These are phyloP conservation scores for Cenopis cana DNA, from an alignment of 2,888 invertebrate species.

Conservation along the genomic window DNA sequence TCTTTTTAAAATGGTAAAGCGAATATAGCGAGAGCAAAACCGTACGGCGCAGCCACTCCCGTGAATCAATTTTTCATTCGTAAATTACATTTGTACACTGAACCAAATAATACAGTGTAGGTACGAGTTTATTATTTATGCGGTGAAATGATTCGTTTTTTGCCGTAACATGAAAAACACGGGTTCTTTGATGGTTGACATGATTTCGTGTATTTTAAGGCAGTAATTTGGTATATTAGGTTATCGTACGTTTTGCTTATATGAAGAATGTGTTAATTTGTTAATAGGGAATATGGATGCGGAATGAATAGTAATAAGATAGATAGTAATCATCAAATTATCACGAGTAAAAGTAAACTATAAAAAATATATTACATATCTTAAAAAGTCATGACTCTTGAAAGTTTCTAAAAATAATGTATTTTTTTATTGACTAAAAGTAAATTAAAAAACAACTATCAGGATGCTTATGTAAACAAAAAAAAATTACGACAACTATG, in stretches of 20 bases:
- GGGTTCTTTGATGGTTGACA: slow-evolving; percentile 2
- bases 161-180: slow-evolving; percentile 22
- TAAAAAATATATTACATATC: too few species aligned
- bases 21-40: neutral
- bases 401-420: too few species aligned
- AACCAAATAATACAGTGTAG: slow-evolving; percentile 36
- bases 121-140: slow-evolving; percentile 25
- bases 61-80: slow-evolving; percentile 40
- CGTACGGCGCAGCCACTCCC: slow-evolving; percentile 15
- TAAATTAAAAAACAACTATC: too few species aligned
- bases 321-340: too few species aligned
- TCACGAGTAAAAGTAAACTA: too few species aligned
- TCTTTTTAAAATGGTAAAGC: slow-evolving; percentile 22
- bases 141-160: slow-evolving; percentile 29
- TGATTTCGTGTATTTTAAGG: slow-evolving; percentile 14
- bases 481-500: too few species aligned
- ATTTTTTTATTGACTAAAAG: too few species aligned
- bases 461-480: too few species aligned
- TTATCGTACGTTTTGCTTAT: neutral
- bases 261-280: too few species aligned
- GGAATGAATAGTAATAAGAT: too few species aligned
- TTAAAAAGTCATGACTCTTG: too few species aligned
- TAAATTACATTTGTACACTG: slow-evolving; percentile 38
- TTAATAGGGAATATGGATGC: too few species aligned
- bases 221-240: slow-evolving; percentile 2